Conservation (phyloP, 1,140 invertebrate species). For the Bombus impatiens region DNA sequence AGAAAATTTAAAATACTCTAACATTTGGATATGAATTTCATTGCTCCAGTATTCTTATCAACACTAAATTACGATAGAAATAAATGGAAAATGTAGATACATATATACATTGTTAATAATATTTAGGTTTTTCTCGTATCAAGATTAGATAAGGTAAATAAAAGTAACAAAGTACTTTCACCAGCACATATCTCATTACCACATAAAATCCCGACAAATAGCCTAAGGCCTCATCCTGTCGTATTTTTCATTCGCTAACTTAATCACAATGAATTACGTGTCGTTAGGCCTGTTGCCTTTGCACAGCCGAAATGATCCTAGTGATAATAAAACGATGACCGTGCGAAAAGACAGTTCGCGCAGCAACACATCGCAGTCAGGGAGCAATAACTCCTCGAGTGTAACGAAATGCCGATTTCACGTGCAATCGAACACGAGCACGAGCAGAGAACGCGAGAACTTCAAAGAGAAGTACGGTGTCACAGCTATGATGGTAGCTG, state of each 20-base stretch:
- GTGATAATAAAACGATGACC: slow-evolving; percentile 13
- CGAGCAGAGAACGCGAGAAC: background rate
- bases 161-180: no score
- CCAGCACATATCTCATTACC: no score
- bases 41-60: no score
- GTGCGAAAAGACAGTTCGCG: background rate
- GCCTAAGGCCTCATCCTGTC: background rate
- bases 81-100: no score
- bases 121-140: no score
- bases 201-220: background rate
- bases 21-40: background rate
- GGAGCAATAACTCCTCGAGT: no score
- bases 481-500: background rate
- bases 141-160: no score
- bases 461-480: background rate
- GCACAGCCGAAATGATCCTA: background rate
- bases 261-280: slow-evolving; percentile 14
- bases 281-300: background rate
- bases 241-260: background rate
- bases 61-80: no score
- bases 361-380: no score
- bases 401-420: background rate
- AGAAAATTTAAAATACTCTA: no score
- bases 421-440: background rate
- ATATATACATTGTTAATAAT: no score